These are phyloP conservation scores for Acromyrmex heyeri DNA, from an alignment of 1,140 invertebrate genomes.

Conservation along the genomic window DNA sequence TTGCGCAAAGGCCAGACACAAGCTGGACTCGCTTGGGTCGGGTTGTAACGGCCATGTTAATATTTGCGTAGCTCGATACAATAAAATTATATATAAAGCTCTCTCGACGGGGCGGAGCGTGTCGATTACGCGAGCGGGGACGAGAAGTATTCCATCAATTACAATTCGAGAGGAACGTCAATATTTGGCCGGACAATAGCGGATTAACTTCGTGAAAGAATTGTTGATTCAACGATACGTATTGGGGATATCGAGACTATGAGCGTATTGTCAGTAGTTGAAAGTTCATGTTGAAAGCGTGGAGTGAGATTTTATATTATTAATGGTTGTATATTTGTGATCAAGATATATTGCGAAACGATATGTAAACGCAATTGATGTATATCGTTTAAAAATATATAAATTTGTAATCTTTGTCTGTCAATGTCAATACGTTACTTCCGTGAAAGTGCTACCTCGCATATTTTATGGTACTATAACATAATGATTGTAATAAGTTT, in stretches of 20 bases:
- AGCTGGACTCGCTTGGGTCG: constrained; percentile 2
- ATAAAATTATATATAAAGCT: constrained; percentile 66
- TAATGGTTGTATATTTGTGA: constrained; percentile 5
- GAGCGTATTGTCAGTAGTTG: constrained; percentile 26
- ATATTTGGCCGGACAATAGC: constrained; percentile 67
- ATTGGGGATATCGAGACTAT: constrained; percentile 13
- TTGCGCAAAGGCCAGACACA: constrained; percentile 46
- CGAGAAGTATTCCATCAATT: constrained; percentile 70
- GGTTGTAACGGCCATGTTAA: constrained; percentile 59
- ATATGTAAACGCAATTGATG: constrained; percentile 6
- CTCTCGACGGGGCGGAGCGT: constrained; percentile 32
- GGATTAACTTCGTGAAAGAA: constrained; percentile 69
- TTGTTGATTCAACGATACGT: constrained; percentile 68
- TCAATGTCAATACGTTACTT: neutral
- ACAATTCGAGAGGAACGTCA: constrained; percentile 68
- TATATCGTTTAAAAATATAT: neutral
- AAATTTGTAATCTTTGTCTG: neutral
- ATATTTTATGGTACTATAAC: neutral
- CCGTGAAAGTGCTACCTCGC: neutral
- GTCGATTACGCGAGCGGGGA: constrained; percentile 57
- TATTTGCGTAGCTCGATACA: constrained; percentile 70
- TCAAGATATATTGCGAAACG: constrained; percentile 15
- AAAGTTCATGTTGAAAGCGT: constrained; percentile 24
- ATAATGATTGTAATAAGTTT: neutral
- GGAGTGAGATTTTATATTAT: constrained; percentile 35